Evolutionary conservation across 1,140 invertebrate genomes (phyloP).

Genomic region (Drosophila nikananu): DNA sequence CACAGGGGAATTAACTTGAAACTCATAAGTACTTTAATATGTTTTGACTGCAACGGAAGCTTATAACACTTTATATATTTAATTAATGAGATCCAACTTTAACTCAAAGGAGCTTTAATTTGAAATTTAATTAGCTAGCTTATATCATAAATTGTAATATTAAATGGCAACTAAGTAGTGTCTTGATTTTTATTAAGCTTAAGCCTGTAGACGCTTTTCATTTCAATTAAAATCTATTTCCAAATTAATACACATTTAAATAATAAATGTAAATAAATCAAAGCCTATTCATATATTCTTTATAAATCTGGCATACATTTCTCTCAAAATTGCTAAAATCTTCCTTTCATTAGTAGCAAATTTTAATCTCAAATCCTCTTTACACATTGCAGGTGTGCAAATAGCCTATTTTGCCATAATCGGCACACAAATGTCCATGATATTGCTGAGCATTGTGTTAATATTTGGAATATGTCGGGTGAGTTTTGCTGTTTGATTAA

Average conservation of each 20-base stretch:
- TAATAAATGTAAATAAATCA: neutral
- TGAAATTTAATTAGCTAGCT: neutral
- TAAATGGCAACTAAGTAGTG: neutral
- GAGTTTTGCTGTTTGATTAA: slow-evolving; percentile 79
- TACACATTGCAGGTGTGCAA: slow-evolving; percentile 88
- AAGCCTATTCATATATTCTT: neutral
- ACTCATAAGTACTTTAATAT: neutral
- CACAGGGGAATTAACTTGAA: slow-evolving; percentile 7
- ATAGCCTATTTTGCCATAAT: slow-evolving; percentile 91
- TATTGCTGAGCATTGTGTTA: slow-evolving; percentile 88
- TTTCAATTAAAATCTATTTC: neutral
- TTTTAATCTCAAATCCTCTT: slow-evolving; percentile 10
- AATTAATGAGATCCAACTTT: slow-evolving; percentile 24
- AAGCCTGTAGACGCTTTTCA: neutral
- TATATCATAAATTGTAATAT: neutral
- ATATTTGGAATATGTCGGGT: slow-evolving; percentile 91
- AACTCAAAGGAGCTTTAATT: neutral
- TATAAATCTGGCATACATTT: neutral
- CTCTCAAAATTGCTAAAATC: neutral
- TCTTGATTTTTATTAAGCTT: neutral
- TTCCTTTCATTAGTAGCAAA: neutral
- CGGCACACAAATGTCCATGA: slow-evolving; percentile 90
- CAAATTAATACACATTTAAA: too few species aligned
- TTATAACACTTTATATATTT: slow-evolving; percentile 33
- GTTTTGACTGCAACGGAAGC: slow-evolving; percentile 8